Evolutionary conservation across 2,113 vertebrate species (phyloP).

Genomic region (Micromys minutus): DNA sequence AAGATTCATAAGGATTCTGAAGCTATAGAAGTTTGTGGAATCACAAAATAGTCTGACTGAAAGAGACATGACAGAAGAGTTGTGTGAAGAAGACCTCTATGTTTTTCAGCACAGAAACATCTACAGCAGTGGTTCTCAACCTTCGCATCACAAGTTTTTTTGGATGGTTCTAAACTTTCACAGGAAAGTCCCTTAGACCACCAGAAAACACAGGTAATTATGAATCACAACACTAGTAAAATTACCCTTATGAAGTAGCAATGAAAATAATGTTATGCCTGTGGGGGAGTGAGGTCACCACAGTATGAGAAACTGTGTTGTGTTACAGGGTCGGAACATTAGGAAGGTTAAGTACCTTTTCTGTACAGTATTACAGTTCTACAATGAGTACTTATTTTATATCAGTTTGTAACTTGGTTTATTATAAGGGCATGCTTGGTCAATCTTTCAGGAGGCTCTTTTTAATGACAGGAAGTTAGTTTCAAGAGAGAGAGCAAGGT

Average conservation of each 20-base stretch:
- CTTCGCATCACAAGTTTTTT: background rate
- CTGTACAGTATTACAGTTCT: background rate
- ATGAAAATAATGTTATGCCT: background rate
- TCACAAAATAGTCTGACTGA: background rate
- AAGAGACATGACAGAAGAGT: background rate
- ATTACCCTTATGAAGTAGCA: background rate
- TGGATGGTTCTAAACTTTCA: background rate
- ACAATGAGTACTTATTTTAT: background rate
- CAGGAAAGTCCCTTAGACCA: background rate
- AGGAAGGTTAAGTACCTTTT: background rate
- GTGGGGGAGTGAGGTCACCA: no score
- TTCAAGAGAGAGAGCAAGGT: background rate
- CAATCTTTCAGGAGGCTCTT: background rate
- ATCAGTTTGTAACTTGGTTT: constrained; percentile 6
- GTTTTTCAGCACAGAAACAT: background rate
- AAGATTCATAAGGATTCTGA: background rate
- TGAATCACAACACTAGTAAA: background rate
- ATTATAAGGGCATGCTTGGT: background rate
- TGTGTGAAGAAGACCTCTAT: background rate
- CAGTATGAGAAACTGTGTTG: background rate
- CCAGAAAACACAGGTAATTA: background rate
- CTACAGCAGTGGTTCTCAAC: background rate
- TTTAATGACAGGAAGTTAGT: background rate
- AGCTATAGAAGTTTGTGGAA: background rate
- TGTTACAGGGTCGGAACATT: background rate